Base-by-base conservation (phyloP, 2,888 invertebrate genomes). In the Ecdyonurus torrentis region DNA sequence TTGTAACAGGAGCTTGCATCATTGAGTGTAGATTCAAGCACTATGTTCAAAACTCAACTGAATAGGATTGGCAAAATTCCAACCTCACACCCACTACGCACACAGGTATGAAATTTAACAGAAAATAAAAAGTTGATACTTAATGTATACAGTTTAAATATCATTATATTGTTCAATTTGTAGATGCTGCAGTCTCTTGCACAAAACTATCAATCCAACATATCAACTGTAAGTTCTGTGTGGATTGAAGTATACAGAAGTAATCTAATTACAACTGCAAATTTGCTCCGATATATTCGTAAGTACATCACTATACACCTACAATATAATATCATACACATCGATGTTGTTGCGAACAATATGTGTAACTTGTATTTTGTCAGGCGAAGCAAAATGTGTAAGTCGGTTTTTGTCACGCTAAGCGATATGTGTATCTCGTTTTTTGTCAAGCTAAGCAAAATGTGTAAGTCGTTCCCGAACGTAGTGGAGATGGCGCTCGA, bases 241-340 rank as follows among this genome's bases (percentile, higher is more conserved):
- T 89, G 88, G 89, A 78, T 79, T 69, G 84, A 84, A 68, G 73
- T 84, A 61, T 86, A 88, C 74, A 74, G 79, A 25, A 85, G 83
- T 70, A 80, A 86, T 70, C 77, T 83, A 23, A 78, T 79, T 64
- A 83, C 84, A 69, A 85, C 87, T 22, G 83, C 84, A 52, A 76
- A 83, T 23, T 73, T 89, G 60, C 76, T 89, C 50, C 78, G 74
- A 61, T 73, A 78, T 66, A 71, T 80, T 52, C 70, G 76, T 75
- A 64, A 69, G 70, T 69, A 59, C 78, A 65, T 80, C 77, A 58
- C 25, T 24, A 2, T 24, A 53, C n/a, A n/a, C n/a, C 24, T 23
- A 18, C n/a, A 60, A 7, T 60, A n/a, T n/a, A n/a, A n/a, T n/a
- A n/a, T n/a, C n/a, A n/a, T n/a, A n/a, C n/a, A n/a, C n/a, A n/a